Percentiles rank a stretch among this genome's conserved stretches.
phyloP scores from a whole-genome alignment of 2,888 invertebrate genomes.

The Polyommatus icarus region DNA sequence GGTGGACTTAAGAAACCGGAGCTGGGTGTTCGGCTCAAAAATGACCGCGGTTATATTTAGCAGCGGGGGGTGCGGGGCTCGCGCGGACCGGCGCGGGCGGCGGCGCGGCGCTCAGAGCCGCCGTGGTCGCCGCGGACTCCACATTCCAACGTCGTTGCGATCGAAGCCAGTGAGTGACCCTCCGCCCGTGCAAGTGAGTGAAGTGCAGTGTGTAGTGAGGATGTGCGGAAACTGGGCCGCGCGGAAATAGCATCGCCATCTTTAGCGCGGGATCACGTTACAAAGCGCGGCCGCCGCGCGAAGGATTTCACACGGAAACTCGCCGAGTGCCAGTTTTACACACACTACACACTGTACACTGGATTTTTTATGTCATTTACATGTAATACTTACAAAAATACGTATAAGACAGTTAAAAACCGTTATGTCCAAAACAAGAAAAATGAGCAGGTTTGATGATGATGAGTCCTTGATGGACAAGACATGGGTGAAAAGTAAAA shows the following conservation, averaged over 20 bases:
- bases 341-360: constrained; percentile 50
- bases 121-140: constrained; percentile 85
- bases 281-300: constrained; percentile 46
- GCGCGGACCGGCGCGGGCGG: constrained; percentile 45
- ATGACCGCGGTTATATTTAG: constrained; percentile 70
- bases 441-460: neutral
- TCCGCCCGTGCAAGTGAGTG: constrained; percentile 80
- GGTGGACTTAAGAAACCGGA: constrained; percentile 68
- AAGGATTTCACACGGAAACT: constrained; percentile 32
- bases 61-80: constrained; percentile 45
- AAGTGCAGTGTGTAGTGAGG: constrained; percentile 57
- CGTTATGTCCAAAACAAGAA: neutral
- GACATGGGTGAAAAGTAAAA: neutral
- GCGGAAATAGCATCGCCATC: constrained; percentile 65
- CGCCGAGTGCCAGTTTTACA: constrained; percentile 34
- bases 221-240: constrained; percentile 49
- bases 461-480: neutral
- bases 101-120: constrained; percentile 77
- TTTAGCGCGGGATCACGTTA: constrained; percentile 74
- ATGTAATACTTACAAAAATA: constrained; percentile 39
- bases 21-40: constrained; percentile 71
- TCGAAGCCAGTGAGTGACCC: constrained; percentile 74
- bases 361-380: constrained; percentile 42
- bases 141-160: constrained; percentile 83
- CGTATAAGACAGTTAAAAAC: neutral